A percentile compares a stretch with the other conserved stretches of the same genome.
Conservation (phyloP, 2,113 vertebrate species). For the Gadus chalcogrammus region DNA sequence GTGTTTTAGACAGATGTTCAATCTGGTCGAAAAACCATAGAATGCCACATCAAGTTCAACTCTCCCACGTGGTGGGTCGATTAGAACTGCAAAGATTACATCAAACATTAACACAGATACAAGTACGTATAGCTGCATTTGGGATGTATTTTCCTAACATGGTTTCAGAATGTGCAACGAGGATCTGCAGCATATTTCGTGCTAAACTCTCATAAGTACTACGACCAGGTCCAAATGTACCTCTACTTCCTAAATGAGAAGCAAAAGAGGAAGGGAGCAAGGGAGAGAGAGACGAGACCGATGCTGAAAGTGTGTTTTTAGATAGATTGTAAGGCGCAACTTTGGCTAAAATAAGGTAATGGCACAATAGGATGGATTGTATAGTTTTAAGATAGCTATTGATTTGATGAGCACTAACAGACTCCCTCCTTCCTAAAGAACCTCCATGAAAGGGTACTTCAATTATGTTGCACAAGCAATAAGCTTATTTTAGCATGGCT, state of each 20-base stretch:
- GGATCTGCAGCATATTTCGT: neutral
- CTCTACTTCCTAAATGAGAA: neutral
- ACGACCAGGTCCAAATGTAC: slow-evolving; percentile 25
- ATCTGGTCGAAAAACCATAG: neutral
- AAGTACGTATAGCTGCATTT: slow-evolving; percentile 35
- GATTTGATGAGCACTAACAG: slow-evolving; percentile 26
- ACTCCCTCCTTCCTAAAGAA: neutral
- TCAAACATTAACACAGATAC: slow-evolving; percentile 21
- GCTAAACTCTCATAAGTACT: slow-evolving; percentile 12
- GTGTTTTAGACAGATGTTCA: neutral
- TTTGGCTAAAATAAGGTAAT: slow-evolving; percentile 58
- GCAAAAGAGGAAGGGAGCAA: neutral
- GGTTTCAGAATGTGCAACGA: slow-evolving; percentile 36
- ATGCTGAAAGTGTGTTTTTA: slow-evolving; percentile 21
- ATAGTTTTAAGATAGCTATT: neutral
- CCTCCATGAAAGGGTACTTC: neutral
- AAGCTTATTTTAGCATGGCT: slow-evolving; percentile 11
- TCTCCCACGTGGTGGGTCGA: slow-evolving; percentile 5
- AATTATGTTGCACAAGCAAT: neutral
- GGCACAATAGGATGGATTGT: slow-evolving; percentile 48
- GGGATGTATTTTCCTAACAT: slow-evolving; percentile 43
- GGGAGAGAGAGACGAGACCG: slow-evolving; percentile 1
- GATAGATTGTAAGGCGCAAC: slow-evolving; percentile 59
- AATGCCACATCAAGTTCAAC: neutral
- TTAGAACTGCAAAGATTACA: slow-evolving; percentile 24